Evolutionary conservation across 2,888 invertebrate species (phyloP), one percentile per base, ranked within the genome.

Genomic region (Ecliptopera silaceata): DNA sequence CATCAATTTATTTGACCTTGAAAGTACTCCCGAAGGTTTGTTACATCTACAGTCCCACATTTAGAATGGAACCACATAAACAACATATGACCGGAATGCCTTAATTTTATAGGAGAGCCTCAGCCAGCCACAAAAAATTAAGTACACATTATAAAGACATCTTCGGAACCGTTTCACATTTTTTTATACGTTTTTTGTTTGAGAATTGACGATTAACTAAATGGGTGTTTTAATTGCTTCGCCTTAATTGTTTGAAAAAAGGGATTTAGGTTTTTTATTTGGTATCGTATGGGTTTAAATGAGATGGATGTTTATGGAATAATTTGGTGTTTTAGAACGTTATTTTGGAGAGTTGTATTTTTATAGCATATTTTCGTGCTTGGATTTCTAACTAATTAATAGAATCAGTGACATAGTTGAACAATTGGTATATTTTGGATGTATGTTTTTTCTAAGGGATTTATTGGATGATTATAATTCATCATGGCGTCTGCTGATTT

Each of bases 211-310:
- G 77, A 85, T 85, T 81, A 80, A 80, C 75, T 72, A 73, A 80
- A 80, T 77, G 76, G 77, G 63, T 66, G 63, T 68, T 80, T 85
- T 86, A 86, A 84, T 86, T 81, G 82, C 73, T 66, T 54, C 56
- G 56, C 68, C 75, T 81, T 82, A 80, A 84, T 83, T 80, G 82
- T 80, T 77, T 76, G 66, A 73, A 69, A 65, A 59, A 73, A 64
- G 63, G 66, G 64, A 72, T 72, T n/a, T 65, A 63, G 64, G 65
- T 72, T 36, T 70, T 79, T 78, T 75, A 71, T 72, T 56, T 58
- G 48, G 38, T 58, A 59, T 64, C 47, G 59, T 49, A 64, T 59
- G 70, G 63, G 66, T 69, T 62, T 60, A 52, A 62, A 65, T 61
- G 61, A 56, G 57, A 62, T 54, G 52, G 48, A 53, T 52, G 60